Base-by-base conservation (phyloP, 2,888 invertebrate species). In the Mythimna albipuncta region DNA sequence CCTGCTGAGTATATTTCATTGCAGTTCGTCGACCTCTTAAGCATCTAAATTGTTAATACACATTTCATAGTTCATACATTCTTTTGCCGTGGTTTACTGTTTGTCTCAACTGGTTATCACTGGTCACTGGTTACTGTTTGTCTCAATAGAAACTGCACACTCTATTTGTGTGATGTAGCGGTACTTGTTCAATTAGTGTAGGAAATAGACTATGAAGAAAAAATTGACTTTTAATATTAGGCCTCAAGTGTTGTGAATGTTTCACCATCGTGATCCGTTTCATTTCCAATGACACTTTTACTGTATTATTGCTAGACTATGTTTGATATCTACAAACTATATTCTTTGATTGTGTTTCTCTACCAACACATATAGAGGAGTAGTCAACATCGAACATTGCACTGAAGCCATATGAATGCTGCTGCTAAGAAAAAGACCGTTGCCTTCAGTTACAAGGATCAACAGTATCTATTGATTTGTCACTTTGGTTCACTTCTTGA, bases 21-120 rank as follows among this genome's bases (percentile, higher is more conserved):
- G 44, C 35, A 69, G 83, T 72, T 54, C 80, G 55, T 73, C 63
- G 80, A 80, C 77, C 72, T 75, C 19, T 79, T 32, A 32, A 72
- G 62, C 47, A 55, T 58, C 55, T 59, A 72, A 65, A 59, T 73
- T 71, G 70, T 72, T 76, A 61, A 26, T 69, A 69, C 59, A 83
- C 44, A 61, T 67, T 38, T 38, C 38, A 38, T 38, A 38, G 38
- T 7, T 38, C 38, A 38, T 38, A 38, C 71, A 83, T 76, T 75
- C 72, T 72, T 72, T 26, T 64, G 54, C 26, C 44, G 58, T 58
- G 21, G 52, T 69, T 26, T 26, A 26, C 26, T 26, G 26, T 26
- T 26, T 26, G 26, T 26, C 26, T 26, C 26, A 26, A 26, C 26
- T 26, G 26, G 26, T 26, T 26, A 26, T 26, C 26, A 26, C 26